phyloP scores from a whole-genome alignment of 1,140 invertebrate species.

The Heliconius melpomene region DNA sequence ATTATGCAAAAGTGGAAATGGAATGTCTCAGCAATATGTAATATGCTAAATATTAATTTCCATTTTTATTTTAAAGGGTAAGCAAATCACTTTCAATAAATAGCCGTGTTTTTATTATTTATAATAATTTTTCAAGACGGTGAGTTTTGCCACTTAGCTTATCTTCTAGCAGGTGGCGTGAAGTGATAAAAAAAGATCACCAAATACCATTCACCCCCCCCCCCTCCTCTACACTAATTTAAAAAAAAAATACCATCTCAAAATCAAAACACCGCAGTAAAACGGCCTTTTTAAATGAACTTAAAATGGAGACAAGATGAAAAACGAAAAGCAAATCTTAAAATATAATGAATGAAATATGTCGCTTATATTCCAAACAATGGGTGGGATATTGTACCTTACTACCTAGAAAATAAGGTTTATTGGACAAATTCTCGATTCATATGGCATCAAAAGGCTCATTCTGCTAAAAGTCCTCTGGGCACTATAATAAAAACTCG shows the following conservation, averaged over 20 bases:
- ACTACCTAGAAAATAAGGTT: neutral
- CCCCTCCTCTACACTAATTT: neutral
- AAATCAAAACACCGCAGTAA: conserved; percentile 14
- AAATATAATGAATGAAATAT: conserved; percentile 39
- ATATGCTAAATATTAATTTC: too few relatives aligned
- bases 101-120: too few relatives aligned
- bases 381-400: conserved; percentile 2
- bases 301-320: conserved; percentile 34
- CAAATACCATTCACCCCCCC: too few relatives aligned
- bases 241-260: neutral
- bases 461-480: conserved; percentile 49
- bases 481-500: conserved; percentile 49
- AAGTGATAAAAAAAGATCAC: too few relatives aligned
- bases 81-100: too few relatives aligned
- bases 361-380: conserved; percentile 8
- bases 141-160: neutral
- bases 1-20: too few relatives aligned
- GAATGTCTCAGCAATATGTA: too few relatives aligned
- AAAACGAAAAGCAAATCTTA: conserved; percentile 31
- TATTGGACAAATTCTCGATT: neutral
- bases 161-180: too few relatives aligned
- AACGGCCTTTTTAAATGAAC: conserved; percentile 25
- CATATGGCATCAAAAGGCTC: conserved; percentile 43
- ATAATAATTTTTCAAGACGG: too few relatives aligned
- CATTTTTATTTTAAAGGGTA: too few relatives aligned